A percentile compares a stretch with the other conserved stretches of the same genome.
Evolutionary conservation across 2,888 invertebrate genomes (phyloP).

Genomic region (Parascotia fuliginaria): DNA sequence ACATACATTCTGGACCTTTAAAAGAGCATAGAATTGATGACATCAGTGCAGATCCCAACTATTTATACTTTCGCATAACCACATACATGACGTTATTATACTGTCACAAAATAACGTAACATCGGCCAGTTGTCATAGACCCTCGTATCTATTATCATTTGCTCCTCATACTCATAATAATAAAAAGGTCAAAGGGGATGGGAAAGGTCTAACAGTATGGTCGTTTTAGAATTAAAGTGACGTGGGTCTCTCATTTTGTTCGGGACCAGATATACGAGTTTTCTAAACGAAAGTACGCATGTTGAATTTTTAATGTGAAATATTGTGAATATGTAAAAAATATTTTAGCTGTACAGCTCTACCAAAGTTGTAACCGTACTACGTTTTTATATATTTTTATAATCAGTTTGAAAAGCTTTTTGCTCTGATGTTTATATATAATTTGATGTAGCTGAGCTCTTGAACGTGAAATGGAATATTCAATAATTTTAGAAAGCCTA

Average conservation of each 20-base stretch:
- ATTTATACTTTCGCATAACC: conserved; percentile 18
- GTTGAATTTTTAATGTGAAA: conserved; percentile 40
- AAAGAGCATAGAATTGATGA: background rate
- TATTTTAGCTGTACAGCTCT: background rate
- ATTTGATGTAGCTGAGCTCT: too few relatives aligned
- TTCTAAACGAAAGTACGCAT: conserved; percentile 33
- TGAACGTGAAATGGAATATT: too few relatives aligned
- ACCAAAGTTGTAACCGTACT: too few relatives aligned
- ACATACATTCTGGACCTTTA: conserved; percentile 1
- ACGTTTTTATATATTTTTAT: too few relatives aligned
- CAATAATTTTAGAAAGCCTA: too few relatives aligned
- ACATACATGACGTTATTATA: conserved; percentile 25
- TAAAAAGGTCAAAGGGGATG: conserved; percentile 5
- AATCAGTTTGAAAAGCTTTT: too few relatives aligned
- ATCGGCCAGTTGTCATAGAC: conserved; percentile 14
- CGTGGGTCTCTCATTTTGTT: conserved; percentile 51
- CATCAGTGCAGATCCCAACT: conserved; percentile 14
- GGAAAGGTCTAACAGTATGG: conserved; percentile 26
- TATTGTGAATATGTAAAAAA: conserved; percentile 22
- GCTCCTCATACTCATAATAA: conserved; percentile 3
- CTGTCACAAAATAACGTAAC: conserved; percentile 29
- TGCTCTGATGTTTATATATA: too few relatives aligned
- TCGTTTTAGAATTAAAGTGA: conserved; percentile 44
- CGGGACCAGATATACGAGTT: conserved; percentile 35
- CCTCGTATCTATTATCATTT: conserved; percentile 1